Evolutionary conservation across 2,888 invertebrate species (phyloP).

Genomic region (Saturnia japonica): DNA sequence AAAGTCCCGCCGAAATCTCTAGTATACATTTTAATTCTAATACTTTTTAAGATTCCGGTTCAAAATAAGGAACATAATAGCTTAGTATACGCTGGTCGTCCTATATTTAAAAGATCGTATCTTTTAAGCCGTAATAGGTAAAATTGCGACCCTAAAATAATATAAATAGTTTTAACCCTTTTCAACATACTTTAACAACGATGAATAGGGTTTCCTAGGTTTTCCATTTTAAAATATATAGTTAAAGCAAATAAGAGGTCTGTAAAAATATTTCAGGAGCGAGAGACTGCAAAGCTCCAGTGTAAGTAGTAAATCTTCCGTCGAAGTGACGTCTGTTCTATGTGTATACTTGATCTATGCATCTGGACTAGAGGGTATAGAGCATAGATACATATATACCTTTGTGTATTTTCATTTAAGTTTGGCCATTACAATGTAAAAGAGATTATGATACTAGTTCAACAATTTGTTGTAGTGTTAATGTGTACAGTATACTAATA

Average conservation of each 20-base stretch:
- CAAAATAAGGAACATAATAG: too few relatives aligned
- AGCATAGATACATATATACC: background rate
- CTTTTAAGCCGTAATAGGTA: too few relatives aligned
- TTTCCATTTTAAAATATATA: background rate
- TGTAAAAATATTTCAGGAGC: constrained; percentile 2
- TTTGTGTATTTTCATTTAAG: background rate
- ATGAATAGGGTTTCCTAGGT: background rate
- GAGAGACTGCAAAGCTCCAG: constrained; percentile 15
- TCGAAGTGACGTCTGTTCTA: constrained; percentile 34
- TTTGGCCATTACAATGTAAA: background rate
- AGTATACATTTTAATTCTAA: background rate
- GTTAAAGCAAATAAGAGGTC: background rate
- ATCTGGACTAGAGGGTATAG: constrained; percentile 32
- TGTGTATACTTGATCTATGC: constrained; percentile 39
- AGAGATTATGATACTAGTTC: background rate
- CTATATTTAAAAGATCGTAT: too few relatives aligned
- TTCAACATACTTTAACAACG: background rate
- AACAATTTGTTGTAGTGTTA: background rate
- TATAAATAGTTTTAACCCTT: background rate
- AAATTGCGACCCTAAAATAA: background rate
- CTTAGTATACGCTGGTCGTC: too few relatives aligned
- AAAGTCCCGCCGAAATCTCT: too few relatives aligned
- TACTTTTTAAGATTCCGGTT: background rate
- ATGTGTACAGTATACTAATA: too few relatives aligned
- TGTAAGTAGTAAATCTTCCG: constrained; percentile 35